Evolutionary conservation across 2,797 vertebrate genomes (phyloP).

Genomic region (Echeneis naucrates): DNA sequence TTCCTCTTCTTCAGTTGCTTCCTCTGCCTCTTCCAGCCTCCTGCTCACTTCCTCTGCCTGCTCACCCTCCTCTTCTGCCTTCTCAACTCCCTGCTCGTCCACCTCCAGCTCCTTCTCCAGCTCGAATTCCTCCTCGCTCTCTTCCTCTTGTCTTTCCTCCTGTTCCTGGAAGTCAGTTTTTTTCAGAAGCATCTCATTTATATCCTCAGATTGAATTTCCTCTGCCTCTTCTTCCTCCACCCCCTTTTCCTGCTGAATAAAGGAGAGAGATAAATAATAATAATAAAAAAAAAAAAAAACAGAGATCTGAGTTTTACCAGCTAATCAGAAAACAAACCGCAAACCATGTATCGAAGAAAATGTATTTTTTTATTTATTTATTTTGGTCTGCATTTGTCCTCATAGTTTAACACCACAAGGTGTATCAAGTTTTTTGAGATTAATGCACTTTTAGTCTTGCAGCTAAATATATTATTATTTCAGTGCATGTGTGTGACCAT

Average conservation of each 20-base stretch:
- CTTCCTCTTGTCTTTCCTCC: conserved; percentile 9
- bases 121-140: conserved; percentile 31
- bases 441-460: too few relatives aligned
- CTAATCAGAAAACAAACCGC: too few relatives aligned
- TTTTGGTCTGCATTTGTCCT: too few relatives aligned
- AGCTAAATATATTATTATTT: too few relatives aligned
- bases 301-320: background rate
- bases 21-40: conserved; percentile 33
- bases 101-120: conserved; percentile 27
- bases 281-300: background rate
- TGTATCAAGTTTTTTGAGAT: too few relatives aligned
- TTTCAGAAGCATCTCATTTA: background rate
- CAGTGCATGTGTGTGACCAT: too few relatives aligned
- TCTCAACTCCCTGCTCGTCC: conserved; percentile 35
- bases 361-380: too few relatives aligned
- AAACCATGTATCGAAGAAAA: too few relatives aligned
- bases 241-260: conserved; percentile 32
- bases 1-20: conserved; percentile 37
- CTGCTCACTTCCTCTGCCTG: conserved; percentile 20
- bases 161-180: conserved; percentile 9
- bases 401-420: too few relatives aligned
- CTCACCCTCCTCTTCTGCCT: conserved; percentile 22
- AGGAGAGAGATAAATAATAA: background rate
- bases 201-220: conserved; percentile 39
- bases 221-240: conserved; percentile 17